phyloP scores from a whole-genome alignment of 2,113 vertebrate genomes.

The Gnathonemus echidnorhynchus region DNA sequence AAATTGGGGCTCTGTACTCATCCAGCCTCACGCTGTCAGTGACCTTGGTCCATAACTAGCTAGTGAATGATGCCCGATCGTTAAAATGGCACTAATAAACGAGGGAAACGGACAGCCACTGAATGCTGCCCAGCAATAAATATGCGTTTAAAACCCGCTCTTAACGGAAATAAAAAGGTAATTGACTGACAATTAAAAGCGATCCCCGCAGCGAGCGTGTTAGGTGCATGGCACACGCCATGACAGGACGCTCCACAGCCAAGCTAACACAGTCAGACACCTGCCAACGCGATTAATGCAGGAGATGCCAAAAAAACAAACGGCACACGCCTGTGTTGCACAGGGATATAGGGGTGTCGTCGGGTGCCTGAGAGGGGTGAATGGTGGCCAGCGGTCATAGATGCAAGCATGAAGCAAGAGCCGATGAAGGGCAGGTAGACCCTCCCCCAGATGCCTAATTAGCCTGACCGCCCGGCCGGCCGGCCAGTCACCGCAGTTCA shows the following conservation, averaged over 20 bases:
- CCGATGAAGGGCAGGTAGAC: slow-evolving; percentile 25
- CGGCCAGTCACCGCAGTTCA: slow-evolving; percentile 58
- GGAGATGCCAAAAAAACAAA: not conserved
- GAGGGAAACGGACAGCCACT: slow-evolving; percentile 1
- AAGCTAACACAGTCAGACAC: slow-evolving; percentile 33
- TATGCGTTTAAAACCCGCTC: not conserved
- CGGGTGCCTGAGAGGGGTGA: not conserved
- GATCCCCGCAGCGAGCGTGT: slow-evolving; percentile 29
- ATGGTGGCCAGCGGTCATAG: not conserved
- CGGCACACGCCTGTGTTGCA: not conserved
- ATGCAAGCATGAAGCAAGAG: slow-evolving; percentile 23
- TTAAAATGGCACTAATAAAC: not conserved
- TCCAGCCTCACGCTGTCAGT: not conserved
- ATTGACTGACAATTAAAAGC: slow-evolving; percentile 31
- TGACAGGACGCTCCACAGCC: not conserved
- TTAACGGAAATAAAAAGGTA: slow-evolving; percentile 12
- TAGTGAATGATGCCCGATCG: not conserved
- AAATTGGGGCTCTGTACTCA: not conserved
- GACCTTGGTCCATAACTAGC: not conserved
- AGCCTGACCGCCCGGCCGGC: slow-evolving; percentile 65
- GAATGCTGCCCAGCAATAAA: not conserved
- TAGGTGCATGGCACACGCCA: not conserved
- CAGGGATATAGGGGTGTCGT: not conserved
- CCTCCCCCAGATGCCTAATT: slow-evolving; percentile 50
- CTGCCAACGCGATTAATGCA: slow-evolving; percentile 32